Conservation (phyloP, 1,140 invertebrate species). For the Dendrolimus punctatus region DNA sequence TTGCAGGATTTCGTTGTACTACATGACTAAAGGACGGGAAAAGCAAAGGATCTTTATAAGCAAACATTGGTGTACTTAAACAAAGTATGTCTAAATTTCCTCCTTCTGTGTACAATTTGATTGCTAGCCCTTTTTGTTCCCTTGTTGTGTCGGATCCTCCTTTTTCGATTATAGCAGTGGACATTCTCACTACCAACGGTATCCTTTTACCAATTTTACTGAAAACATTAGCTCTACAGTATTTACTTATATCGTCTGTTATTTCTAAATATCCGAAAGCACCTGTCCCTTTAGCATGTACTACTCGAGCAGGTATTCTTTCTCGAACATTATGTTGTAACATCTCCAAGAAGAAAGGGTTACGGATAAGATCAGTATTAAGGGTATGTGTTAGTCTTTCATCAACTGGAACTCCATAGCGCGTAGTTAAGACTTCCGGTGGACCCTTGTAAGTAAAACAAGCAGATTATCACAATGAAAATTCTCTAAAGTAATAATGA, state of each 20-base stretch:
- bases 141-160: conserved; percentile 87
- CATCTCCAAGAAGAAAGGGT: conserved; percentile 84
- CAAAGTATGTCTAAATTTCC: conserved; percentile 85
- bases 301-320: conserved; percentile 94
- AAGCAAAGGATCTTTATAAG: conserved; percentile 80
- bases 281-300: conserved; percentile 95
- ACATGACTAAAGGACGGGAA: conserved; percentile 77
- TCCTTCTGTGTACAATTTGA: conserved; percentile 85
- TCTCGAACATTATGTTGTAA: conserved; percentile 92
- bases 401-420: conserved; percentile 31
- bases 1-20: conserved; percentile 81
- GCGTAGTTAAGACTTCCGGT: conserved; percentile 84
- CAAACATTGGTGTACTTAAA: conserved; percentile 84
- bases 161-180: conserved; percentile 89
- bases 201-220: conserved; percentile 88
- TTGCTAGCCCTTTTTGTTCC: conserved; percentile 81
- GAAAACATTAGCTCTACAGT: conserved; percentile 90
- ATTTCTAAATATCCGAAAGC: conserved; percentile 97
- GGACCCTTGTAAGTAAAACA: conserved; percentile 83
- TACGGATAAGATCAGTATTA: conserved; percentile 71
- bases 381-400: neutral
- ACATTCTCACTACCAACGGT: conserved; percentile 80
- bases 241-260: conserved; percentile 92
- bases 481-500: too few species aligned
- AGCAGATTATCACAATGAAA: too few species aligned